These are phyloP conservation scores for Camelus dromedarius DNA, from an alignment of 2,113 vertebrate species.

Conservation along the genomic window DNA sequence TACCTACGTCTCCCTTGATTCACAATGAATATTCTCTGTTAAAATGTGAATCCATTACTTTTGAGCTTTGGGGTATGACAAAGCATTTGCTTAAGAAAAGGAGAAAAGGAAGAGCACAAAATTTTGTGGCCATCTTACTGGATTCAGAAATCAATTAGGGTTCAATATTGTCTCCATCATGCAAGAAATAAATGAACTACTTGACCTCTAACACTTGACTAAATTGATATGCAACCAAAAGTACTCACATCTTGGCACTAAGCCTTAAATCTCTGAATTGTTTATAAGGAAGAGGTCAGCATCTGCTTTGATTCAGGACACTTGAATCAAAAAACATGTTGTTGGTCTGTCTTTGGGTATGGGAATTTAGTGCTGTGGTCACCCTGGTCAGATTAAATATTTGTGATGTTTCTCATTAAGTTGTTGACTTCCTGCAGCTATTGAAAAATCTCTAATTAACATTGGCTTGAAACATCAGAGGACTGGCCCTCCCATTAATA, in stretches of 20 bases:
- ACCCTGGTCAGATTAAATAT: background rate
- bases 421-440: conserved; percentile 63
- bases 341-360: background rate
- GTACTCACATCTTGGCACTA: background rate
- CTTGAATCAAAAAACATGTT: background rate
- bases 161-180: background rate
- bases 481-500: background rate
- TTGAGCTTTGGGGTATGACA: background rate
- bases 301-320: background rate
- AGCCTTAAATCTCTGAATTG: background rate
- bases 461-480: background rate
- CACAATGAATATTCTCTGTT: background rate
- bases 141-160: background rate
- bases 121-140: background rate
- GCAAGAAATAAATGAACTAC: background rate
- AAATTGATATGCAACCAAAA: background rate
- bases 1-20: background rate
- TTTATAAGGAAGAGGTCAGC: background rate
- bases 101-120: background rate
- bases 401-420: conserved; percentile 48
- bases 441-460: conserved; percentile 44
- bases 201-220: background rate
- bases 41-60: background rate
- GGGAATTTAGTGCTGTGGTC: background rate
- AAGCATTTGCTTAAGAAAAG: background rate